Evolutionary conservation across 2,113 vertebrate species (phyloP).

Genomic region (Psittacara wagleri): DNA sequence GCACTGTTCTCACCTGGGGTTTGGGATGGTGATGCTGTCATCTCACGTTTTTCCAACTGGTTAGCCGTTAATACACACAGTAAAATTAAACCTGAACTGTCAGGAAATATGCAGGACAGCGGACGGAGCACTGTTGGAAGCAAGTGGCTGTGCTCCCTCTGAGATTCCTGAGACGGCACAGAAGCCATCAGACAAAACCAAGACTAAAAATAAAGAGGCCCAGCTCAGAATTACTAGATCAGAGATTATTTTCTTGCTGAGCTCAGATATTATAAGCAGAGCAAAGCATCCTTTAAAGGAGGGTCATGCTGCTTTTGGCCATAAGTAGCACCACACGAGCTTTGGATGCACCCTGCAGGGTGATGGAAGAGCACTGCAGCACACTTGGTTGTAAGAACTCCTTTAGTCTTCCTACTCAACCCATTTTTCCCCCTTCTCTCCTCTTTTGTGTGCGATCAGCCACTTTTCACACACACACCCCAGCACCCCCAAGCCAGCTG

Average conservation of each 20-base stretch:
- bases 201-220: background rate
- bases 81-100: background rate
- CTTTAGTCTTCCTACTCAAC: background rate
- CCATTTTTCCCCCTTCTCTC: background rate
- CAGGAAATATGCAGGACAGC: background rate
- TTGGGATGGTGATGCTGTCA: background rate
- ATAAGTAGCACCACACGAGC: background rate
- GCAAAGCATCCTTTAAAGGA: background rate
- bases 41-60: background rate
- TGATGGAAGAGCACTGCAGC: background rate
- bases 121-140: background rate
- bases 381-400: fast-evolving
- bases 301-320: background rate
- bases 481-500: background rate
- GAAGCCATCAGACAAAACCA: background rate
- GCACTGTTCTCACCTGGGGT: background rate
- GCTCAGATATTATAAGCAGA: background rate
- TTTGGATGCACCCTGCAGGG: background rate
- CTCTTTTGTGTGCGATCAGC: background rate
- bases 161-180: background rate
- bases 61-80: background rate
- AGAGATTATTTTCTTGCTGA: background rate
- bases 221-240: background rate
- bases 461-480: background rate
- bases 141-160: background rate